Base-by-base conservation (phyloP, 2,888 invertebrate genomes). In the Drosophila sordidapex region DNA sequence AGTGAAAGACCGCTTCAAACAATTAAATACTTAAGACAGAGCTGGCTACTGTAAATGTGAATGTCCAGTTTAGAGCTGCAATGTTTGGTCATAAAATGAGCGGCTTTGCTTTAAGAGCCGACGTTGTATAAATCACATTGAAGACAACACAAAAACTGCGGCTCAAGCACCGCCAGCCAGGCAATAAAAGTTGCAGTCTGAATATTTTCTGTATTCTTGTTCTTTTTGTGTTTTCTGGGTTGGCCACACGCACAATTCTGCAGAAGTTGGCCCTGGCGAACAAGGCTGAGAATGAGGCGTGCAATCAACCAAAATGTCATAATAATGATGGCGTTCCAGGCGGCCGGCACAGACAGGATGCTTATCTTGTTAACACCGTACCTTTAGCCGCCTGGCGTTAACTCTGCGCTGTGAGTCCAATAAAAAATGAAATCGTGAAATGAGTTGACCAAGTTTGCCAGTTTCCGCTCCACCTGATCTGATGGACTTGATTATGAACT, bases 271-370 rank as follows among this genome's bases (percentile, higher is more conserved):
- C 46, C 46, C 69, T 53, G 69, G 54, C 38, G 51, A 77, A 85
- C 82, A 81, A 58, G 79, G 67, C 75, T 66, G 65, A 53, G 72
- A 70, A 74, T 71, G 71, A 74, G 67, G 59, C 79, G 73, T 75
- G 70, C 83, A 86, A 90, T 87, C 87, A 86, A 88, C 74, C 81
- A 78, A 86, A 90, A 90, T 91, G 90, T 90, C 90, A 90, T 89
- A 87, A 90, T 90, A 90, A 91, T 90, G 90, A 90, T 90, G 91
- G 90, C 91, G 91, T 89, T 72, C 70, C 76, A 59, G 61, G 46
- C 70, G 66, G 66, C 35, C 66, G 33, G 31, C 61, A 7, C 63
- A 49, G 59, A 69, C 81, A 90, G 85, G 82, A 87, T 81, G 80
- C 79, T 86, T 83, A 91, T 83, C 87, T 82, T 81, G 82, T 88